phyloP scores from a whole-genome alignment of 1,140 invertebrate genomes.

The Achatina immaculata region DNA sequence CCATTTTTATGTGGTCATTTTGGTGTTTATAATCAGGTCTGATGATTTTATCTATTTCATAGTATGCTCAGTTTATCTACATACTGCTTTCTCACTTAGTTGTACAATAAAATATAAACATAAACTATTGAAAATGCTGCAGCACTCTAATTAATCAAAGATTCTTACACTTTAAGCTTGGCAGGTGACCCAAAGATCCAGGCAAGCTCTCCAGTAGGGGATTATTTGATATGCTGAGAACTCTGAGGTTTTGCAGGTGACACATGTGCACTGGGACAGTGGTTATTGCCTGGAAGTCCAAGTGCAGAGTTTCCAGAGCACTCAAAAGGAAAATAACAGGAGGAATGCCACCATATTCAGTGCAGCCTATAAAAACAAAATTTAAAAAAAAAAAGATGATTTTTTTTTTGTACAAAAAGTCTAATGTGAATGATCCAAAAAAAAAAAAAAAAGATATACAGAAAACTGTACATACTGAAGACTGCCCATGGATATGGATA shows the following conservation, averaged over 20 bases:
- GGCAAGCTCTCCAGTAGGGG: constrained; percentile 59
- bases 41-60: no score
- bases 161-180: constrained; percentile 55
- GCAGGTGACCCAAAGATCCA: constrained; percentile 52
- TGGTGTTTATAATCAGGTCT: no score
- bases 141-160: no score
- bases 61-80: no score
- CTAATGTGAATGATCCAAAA: no score
- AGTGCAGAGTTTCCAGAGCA: constrained; percentile 51
- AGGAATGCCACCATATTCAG: constrained; percentile 59
- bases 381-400: neutral
- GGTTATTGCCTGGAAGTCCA: constrained; percentile 59
- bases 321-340: constrained; percentile 54
- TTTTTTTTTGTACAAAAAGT: no score
- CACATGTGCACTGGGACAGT: constrained; percentile 54
- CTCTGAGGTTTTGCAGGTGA: constrained; percentile 53
- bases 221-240: constrained; percentile 51
- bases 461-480: no score
- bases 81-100: no score
- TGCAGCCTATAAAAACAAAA: constrained; percentile 43
- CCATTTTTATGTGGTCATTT: no score
- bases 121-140: neutral
- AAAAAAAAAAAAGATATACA: no score
- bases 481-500: no score
- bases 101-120: no score